Base-by-base conservation (phyloP, 2,797 vertebrate species). In the Pyrrhura leucotis region DNA sequence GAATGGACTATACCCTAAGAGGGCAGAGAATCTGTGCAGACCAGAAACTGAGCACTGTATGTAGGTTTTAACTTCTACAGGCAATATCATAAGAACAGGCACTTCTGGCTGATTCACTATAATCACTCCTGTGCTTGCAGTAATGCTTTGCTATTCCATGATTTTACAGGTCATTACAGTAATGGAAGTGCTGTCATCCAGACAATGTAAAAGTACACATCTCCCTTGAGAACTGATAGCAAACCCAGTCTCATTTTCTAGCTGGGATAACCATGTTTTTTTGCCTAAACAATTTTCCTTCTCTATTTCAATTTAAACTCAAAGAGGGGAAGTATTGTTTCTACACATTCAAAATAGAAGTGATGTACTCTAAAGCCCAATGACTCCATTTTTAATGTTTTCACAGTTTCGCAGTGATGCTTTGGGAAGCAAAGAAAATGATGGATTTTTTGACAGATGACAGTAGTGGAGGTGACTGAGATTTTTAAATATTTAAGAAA, bases 401-500 rank as follows among this genome's bases (percentile, higher is more conserved):
- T 63, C 47, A 69, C 5, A 15, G 4, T 67, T 90, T 63, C 39
- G 63, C 13, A 74, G 37, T 10, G 26, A 61, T 29, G 31, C 23
- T 77, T 67, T 74, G 7, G 16, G 53, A 77, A 77, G 40, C 11
- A 63, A 90, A 83, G 39, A 59, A 85, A 77, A 83, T 8, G 0
- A 31, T 7, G 10, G 0, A n/a, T 10, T 69, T 88, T 90, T 35
- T 69, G 13, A 61, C 14, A 67, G 50, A 68, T 53, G 0, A 29
- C 28, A 29, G 26, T 29, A 81, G n/a, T 75, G 15, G 15, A 68
- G 12, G 14, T 26, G 13, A 82, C 26, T 51, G 67, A 20, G 4
- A 28, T 67, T 91, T 93, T 82, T n/a, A 74, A 85, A 68, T 47
- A 78, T 45, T 87, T 83, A 45, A 87, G 75, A 89, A 91, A 79